Percentiles rank a stretch among this genome's conserved stretches.
Conservation (phyloP, 2,113 vertebrate species). For the Pica pica region DNA sequence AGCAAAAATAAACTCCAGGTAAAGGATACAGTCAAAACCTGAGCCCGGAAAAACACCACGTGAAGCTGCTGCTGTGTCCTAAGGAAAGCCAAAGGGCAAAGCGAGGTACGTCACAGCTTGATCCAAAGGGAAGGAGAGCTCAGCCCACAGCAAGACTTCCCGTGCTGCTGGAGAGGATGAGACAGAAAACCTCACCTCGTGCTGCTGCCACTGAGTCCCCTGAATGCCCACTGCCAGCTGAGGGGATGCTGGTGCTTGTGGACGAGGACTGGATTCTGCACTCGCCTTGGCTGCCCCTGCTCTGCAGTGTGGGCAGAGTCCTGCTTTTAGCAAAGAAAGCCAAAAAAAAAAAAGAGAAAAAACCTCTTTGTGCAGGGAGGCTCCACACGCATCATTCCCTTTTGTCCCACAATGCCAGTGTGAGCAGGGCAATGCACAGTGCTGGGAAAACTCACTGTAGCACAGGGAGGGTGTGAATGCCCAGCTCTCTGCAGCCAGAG, state of each 20-base stretch:
- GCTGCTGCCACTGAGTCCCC: not conserved
- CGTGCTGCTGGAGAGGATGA: not conserved
- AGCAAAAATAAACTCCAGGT: not conserved
- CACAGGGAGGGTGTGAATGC: not conserved
- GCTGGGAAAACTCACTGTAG: not conserved
- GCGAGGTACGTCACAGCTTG: rapidly evolving
- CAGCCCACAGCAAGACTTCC: not conserved
- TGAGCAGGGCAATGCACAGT: not conserved
- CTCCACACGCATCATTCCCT: rapidly evolving
- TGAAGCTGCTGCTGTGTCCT: not conserved
- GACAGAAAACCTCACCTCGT: rapidly evolving
- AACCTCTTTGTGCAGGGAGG: not conserved
- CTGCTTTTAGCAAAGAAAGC: not conserved
- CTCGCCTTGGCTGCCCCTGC: not conserved
- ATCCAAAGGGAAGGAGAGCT: not conserved
- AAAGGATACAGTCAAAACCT: not conserved
- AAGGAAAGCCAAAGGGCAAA: not conserved
- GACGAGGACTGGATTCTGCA: rapidly evolving
- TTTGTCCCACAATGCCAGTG: rapidly evolving
- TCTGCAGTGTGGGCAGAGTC: not conserved
- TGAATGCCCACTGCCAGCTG: not conserved
- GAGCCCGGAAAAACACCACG: rapidly evolving
- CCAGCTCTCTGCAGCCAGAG: rapidly evolving
- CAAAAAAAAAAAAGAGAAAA: rapidly evolving
- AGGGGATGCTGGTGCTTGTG: rapidly evolving